phyloP scores from a whole-genome alignment of 1,140 invertebrate species.

The Octopus bimaculoides region DNA sequence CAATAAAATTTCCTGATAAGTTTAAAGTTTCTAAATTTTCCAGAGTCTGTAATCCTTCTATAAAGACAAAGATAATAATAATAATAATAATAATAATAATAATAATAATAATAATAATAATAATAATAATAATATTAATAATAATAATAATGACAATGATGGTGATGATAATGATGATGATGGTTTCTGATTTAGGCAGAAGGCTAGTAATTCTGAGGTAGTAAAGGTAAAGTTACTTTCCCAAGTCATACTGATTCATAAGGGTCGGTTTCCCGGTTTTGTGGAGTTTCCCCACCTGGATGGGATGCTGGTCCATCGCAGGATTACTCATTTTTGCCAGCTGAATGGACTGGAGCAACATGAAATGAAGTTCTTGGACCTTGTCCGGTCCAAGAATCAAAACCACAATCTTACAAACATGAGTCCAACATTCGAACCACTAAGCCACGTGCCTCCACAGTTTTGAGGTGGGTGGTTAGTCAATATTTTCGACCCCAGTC shows the following conservation, averaged over 20 bases:
- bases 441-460: too few species aligned
- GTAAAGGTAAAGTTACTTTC: background rate
- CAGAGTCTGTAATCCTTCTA: conserved; percentile 49
- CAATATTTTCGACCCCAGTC: too few species aligned
- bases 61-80: conserved; percentile 11
- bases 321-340: too few species aligned
- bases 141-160: background rate
- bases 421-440: too few species aligned
- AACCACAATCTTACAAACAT: too few species aligned
- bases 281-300: too few species aligned
- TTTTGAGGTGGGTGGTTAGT: too few species aligned
- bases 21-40: conserved; percentile 46
- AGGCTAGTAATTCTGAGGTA: background rate
- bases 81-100: background rate
- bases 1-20: conserved; percentile 47
- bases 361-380: too few species aligned
- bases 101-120: background rate
- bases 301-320: too few species aligned
- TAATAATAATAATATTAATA: background rate
- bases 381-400: too few species aligned
- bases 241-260: background rate
- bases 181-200: background rate
- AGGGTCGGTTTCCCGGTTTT: too few species aligned
- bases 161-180: background rate
- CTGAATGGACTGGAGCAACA: too few species aligned